Evolutionary conservation across 2,888 invertebrate genomes (phyloP), one percentile per base, ranked within the genome.

Genomic region (Phytoseiulus persimilis): DNA sequence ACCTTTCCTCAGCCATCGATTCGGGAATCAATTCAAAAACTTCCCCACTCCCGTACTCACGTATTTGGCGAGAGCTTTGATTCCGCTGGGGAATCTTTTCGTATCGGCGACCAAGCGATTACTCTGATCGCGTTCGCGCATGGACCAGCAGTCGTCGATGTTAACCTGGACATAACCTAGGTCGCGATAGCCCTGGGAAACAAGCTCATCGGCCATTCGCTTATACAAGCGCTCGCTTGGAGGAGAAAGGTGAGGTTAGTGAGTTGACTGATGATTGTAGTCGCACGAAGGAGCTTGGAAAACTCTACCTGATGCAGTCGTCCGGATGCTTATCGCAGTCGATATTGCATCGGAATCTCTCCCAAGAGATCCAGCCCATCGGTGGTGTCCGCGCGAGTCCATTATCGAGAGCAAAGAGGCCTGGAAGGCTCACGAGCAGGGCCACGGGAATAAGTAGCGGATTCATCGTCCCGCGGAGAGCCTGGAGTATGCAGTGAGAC

Each of bases 291-390:
- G n/a, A n/a, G n/a, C n/a, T n/a, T n/a, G n/a, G n/a, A n/a, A n/a
- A n/a, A n/a, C n/a, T n/a, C n/a, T 65, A 65, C 96, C 96, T 96
- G 92, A 96, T 96, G 93, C 96, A 96, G 93, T 96, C 96, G 91
- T 96, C 95, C 90, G 96, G 96, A 94, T 96, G 96, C 93, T 96
- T 96, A 92, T 95, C 95, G 93, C 96, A 96, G 93, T 96, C 96
- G 65, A 96, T 96, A 92, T 96, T 96, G 92, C 96, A 96, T 91
- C 96, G 94, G 93, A 96, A 96, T 92, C 96, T 93, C 92, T 96
- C 96, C 96, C 96, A 96, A n/a, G 96, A 95, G 90, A 96, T 93
- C 96, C 96, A 96, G 65, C 96, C 96, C 96, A 96, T 96, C 0
- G 96, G 96, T 14, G 96, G 96, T 90, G 96, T 96, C 91, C 95